phyloP scores from a whole-genome alignment of 2,888 invertebrate species.

The Caenorhabditis wallacei region DNA sequence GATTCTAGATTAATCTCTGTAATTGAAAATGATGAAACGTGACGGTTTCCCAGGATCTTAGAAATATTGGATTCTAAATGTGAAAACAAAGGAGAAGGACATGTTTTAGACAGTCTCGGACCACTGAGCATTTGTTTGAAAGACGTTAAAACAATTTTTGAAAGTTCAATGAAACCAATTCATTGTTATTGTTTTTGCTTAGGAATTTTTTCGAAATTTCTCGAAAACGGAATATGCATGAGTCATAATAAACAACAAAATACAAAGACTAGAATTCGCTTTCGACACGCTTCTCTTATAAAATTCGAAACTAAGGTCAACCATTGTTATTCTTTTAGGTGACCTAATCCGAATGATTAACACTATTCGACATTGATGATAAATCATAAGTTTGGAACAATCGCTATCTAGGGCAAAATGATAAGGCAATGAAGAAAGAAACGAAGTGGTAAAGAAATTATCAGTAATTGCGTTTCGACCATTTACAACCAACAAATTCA shows the following conservation, averaged over 20 bases:
- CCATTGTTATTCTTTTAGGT: not conserved
- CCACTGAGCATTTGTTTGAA: too few relatives aligned
- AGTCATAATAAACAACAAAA: not conserved
- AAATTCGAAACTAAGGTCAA: not conserved
- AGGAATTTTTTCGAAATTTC: too few relatives aligned
- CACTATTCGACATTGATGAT: not conserved
- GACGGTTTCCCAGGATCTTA: not conserved
- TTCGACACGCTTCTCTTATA: too few relatives aligned
- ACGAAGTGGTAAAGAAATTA: not conserved
- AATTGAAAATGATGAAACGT: not conserved
- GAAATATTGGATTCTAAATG: not conserved
- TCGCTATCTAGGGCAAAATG: constrained; percentile 5
- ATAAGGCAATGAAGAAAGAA: not conserved
- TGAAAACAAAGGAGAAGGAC: too few relatives aligned
- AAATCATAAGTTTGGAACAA: constrained; percentile 1
- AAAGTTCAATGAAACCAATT: too few relatives aligned
- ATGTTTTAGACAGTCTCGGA: too few relatives aligned
- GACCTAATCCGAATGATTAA: not conserved
- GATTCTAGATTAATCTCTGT: not conserved
- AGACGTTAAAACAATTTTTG: too few relatives aligned
- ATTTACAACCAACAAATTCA: constrained; percentile 10
- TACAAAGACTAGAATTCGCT: too few relatives aligned
- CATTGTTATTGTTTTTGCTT: too few relatives aligned
- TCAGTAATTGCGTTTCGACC: constrained; percentile 18
- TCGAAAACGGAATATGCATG: too few relatives aligned